Evolutionary conservation across 2,113 vertebrate species (phyloP).

Genomic region (Sinocyclocheilus maitianheensis): DNA sequence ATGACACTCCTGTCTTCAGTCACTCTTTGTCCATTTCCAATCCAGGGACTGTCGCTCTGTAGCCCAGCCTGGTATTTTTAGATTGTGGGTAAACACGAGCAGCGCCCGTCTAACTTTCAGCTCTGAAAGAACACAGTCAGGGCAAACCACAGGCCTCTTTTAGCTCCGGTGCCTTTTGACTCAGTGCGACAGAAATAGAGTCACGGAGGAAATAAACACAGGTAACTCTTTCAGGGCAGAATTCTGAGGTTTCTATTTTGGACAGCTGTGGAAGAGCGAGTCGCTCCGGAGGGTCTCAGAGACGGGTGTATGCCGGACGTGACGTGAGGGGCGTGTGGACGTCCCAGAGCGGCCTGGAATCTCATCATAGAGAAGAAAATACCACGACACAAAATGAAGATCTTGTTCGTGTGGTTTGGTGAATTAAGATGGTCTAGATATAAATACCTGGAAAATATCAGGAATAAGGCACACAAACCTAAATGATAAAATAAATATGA

Average conservation of each 20-base stretch:
- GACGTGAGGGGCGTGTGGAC: too few species aligned
- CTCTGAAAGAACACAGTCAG: constrained; percentile 26
- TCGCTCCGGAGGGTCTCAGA: background rate
- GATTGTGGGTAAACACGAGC: constrained; percentile 6
- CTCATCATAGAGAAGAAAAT: background rate
- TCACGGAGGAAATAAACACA: constrained; percentile 26
- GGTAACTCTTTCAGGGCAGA: constrained; percentile 20
- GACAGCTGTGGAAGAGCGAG: background rate
- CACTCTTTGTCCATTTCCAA: background rate
- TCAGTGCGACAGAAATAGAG: constrained; percentile 17
- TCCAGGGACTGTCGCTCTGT: background rate
- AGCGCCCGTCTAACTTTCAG: background rate
- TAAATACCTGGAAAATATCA: background rate
- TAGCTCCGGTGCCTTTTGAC: background rate
- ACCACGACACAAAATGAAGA: background rate
- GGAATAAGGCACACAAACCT: background rate
- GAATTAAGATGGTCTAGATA: background rate
- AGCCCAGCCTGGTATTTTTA: background rate
- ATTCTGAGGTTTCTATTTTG: constrained; percentile 10
- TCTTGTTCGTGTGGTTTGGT: background rate
- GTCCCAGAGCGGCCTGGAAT: background rate
- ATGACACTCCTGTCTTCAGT: background rate
- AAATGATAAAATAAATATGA: too few species aligned
- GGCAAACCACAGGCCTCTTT: constrained; percentile 1
- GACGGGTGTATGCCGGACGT: background rate